A percentile compares a stretch with the other conserved stretches of the same genome.
phyloP scores from a whole-genome alignment of 2,797 vertebrate species.

The Mus spretus region DNA sequence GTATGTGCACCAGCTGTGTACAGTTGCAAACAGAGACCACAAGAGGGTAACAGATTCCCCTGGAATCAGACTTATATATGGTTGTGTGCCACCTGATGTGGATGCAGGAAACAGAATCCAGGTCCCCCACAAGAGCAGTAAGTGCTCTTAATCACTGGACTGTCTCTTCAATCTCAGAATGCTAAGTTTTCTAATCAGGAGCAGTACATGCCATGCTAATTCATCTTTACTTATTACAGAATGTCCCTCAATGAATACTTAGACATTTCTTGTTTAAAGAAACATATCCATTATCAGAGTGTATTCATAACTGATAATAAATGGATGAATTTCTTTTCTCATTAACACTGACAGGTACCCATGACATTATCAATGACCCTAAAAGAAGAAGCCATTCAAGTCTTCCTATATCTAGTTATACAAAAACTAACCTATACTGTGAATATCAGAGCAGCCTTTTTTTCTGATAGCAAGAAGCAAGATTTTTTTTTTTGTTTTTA shows the following conservation, averaged over 20 bases:
- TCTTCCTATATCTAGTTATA: not conserved
- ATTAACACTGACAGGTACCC: not conserved
- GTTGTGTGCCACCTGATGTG: not conserved
- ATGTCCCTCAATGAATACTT: not conserved
- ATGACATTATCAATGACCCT: not conserved
- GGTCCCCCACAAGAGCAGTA: not conserved
- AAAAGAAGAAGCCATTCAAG: not conserved
- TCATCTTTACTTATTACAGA: not conserved
- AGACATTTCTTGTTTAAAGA: slow-evolving; percentile 9
- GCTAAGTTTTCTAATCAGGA: not conserved
- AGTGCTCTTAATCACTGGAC: not conserved
- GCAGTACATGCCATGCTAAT: not conserved
- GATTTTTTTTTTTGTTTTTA: not conserved
- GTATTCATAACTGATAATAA: not conserved
- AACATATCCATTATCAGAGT: not conserved
- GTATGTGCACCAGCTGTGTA: not conserved
- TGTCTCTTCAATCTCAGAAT: not conserved
- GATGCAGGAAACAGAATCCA: not conserved
- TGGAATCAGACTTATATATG: not conserved
- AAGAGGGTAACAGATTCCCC: not conserved
- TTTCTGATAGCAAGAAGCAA: slow-evolving; percentile 42
- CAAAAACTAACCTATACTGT: not conserved
- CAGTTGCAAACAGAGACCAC: not conserved
- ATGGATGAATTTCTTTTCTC: not conserved
- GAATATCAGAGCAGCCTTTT: not conserved